phyloP scores from a whole-genome alignment of 2,113 vertebrate genomes.

The Pseudonaja textilis region DNA sequence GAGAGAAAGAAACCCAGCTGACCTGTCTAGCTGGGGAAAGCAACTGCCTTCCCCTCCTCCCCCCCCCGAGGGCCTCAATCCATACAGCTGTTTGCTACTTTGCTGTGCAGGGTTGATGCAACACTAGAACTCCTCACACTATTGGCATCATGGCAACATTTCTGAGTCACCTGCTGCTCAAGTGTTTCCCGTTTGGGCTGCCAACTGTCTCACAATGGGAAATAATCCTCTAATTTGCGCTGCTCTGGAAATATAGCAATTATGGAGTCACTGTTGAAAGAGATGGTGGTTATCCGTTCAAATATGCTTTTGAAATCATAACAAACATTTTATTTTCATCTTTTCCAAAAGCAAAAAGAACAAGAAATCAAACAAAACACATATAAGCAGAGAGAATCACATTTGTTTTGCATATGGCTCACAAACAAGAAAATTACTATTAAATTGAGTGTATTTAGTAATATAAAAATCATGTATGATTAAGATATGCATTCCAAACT shows the following conservation, averaged over 20 bases:
- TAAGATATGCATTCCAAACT: neutral
- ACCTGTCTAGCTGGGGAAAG: neutral
- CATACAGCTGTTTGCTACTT: accelerated
- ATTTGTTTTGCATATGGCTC: neutral
- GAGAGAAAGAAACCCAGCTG: neutral
- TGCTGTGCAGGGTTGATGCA: conserved; percentile 7
- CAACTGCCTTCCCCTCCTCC: neutral
- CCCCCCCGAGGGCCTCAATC: neutral
- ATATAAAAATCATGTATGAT: neutral
- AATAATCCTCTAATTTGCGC: neutral
- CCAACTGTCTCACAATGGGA: conserved; percentile 9
- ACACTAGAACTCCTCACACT: neutral
- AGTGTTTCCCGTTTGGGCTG: conserved; percentile 37
- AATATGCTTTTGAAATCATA: neutral
- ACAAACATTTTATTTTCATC: neutral
- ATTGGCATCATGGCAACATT: neutral
- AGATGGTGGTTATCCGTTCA: neutral
- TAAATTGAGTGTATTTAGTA: neutral
- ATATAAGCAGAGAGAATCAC: neutral
- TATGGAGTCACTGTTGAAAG: conserved; percentile 1
- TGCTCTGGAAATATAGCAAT: conserved; percentile 13
- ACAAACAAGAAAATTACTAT: neutral
- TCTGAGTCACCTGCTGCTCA: neutral
- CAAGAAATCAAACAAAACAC: neutral
- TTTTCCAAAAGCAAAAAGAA: neutral